Base-by-base conservation (phyloP, 2,888 invertebrate genomes). In the Myopa tessellatipennis region DNA sequence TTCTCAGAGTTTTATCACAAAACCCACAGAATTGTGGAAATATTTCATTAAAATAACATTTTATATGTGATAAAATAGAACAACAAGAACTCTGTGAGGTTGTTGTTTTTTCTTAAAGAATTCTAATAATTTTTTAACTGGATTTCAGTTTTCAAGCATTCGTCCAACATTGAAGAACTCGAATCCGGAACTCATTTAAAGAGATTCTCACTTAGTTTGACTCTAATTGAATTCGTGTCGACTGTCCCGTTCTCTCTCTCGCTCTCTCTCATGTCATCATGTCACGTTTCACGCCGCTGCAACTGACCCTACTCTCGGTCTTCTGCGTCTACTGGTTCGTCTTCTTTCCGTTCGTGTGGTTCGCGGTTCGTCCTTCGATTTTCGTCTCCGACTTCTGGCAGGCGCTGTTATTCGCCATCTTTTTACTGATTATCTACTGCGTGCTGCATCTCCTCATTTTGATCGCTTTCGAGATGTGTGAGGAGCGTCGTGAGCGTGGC, bases 241-340 rank as follows among this genome's bases (percentile, higher is more conserved):
- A 40, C 4, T 6, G 3, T 45, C 45, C 45, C 45, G 7, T 4
- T 40, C 45, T 6, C 45, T 45, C 45, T 45, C 45, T 6, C 45
- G 45, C 45, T 45, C 45, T 45, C 45, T 6, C 45, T 6, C 45
- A 8, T n/a, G 14, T 7, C 40, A 45, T 12, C 8, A 82, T 82
- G 82, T 69, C 80, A 8, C 80, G 80, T 58, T 79, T 78, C 50
- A 79, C 74, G 10, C 78, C 77, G 4, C 61, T 75, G 0, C 81
- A 81, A 70, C 74, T 76, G 60, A 76, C 79, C 18, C 77, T 83
- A 58, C 67, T 83, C 12, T 40, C 77, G 7, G 38, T 82, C 26
- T 85, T 83, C 71, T 77, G 79, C 67, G 6, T 82, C 6, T 85
- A 83, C 78, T 85, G 85, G 85, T 82, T 84, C 75, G 65, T 81